Percentiles rank a stretch among this genome's conserved stretches.
These are phyloP conservation scores for Entosphenus tridentatus DNA, from an alignment of 2,113 vertebrate genomes.

Conservation along the genomic window DNA sequence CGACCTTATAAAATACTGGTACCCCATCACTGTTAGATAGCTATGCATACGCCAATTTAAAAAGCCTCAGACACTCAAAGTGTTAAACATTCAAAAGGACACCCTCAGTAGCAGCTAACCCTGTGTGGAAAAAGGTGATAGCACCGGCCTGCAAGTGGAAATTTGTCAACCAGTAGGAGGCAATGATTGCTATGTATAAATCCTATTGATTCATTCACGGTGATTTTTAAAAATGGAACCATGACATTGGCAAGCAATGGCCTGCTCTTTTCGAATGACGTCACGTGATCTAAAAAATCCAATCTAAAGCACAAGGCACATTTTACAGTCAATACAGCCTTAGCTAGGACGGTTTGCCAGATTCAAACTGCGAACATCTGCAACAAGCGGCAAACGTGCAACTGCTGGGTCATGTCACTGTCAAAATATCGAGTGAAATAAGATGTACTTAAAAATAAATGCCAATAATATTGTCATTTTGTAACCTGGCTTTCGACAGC, in stretches of 20 bases:
- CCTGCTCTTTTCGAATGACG: too few species aligned
- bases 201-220: too few species aligned
- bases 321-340: background rate
- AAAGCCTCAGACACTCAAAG: background rate
- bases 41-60: too few species aligned
- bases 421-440: background rate
- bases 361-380: background rate
- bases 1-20: background rate
- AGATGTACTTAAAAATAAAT: background rate
- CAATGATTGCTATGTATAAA: too few species aligned
- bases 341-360: background rate
- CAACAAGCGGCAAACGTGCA: background rate
- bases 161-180: too few species aligned
- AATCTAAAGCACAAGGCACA: background rate
- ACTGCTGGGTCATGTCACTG: background rate
- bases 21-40: too few species aligned
- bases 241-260: too few species aligned
- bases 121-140: background rate
- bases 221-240: too few species aligned
- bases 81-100: constrained; percentile 2
- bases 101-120: background rate
- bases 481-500: background rate
- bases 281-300: too few species aligned
- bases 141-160: background rate
- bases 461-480: background rate